Conservation (phyloP, 2,113 vertebrate genomes). For the Cyprinus carpio region DNA sequence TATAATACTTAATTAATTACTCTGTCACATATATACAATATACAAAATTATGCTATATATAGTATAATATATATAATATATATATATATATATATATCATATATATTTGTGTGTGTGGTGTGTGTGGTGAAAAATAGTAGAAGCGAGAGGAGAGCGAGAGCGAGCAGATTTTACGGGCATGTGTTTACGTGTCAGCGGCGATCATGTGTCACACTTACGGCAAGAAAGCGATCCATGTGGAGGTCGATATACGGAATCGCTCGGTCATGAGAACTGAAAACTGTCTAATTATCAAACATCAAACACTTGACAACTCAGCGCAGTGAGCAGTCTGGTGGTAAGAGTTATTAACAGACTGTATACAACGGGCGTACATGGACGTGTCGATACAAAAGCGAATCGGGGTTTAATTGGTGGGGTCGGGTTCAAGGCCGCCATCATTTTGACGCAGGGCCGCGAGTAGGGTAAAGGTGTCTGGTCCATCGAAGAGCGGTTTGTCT, state of each 20-base stretch:
- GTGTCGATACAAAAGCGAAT: neutral
- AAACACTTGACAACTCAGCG: neutral
- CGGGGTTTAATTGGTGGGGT: too few species aligned
- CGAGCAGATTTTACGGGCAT: slow-evolving; percentile 56
- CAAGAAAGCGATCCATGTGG: slow-evolving; percentile 68
- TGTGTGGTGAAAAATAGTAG: too few species aligned
- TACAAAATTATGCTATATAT: too few species aligned
- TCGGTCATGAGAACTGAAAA: neutral
- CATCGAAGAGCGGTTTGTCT: neutral
- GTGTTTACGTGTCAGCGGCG: slow-evolving; percentile 20
- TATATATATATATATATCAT: too few species aligned
- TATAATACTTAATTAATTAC: too few species aligned
- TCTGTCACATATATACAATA: too few species aligned
- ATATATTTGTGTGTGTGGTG: too few species aligned
- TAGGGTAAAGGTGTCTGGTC: neutral
- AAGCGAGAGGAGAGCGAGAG: too few species aligned
- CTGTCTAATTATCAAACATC: neutral
- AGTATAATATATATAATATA: too few species aligned
- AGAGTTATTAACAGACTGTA: too few species aligned
- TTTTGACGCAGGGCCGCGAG: neutral
- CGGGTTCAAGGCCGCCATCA: neutral
- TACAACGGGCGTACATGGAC: too few species aligned
- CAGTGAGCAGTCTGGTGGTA: neutral
- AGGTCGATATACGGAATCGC: slow-evolving; percentile 66
- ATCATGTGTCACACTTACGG: slow-evolving; percentile 64